phyloP scores from a whole-genome alignment of 1,140 invertebrate species.

The Phenacoccus solenopsis region DNA sequence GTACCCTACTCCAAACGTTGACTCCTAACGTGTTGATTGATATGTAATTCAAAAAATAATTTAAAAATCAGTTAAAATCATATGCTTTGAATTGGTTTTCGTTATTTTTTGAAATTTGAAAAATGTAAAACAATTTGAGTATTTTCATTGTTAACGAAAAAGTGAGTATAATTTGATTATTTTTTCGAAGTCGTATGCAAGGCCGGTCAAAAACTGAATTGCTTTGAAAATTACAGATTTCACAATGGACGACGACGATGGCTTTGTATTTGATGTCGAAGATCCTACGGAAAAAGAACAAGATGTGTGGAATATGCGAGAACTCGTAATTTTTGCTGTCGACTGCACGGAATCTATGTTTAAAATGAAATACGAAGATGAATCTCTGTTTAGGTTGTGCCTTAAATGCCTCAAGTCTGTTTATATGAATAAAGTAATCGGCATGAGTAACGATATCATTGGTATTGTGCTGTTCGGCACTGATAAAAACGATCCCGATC shows the following conservation, averaged over 20 bases:
- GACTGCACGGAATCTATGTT: constrained; percentile 20
- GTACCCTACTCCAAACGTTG: too few relatives aligned
- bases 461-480: constrained; percentile 21
- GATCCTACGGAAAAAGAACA: not conserved
- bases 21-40: too few relatives aligned
- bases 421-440: constrained; percentile 15
- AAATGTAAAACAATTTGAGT: too few relatives aligned
- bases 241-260: not conserved
- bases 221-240: too few relatives aligned
- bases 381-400: constrained; percentile 9
- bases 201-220: too few relatives aligned
- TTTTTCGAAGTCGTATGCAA: too few relatives aligned
- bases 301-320: constrained; percentile 15
- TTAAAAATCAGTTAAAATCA: too few relatives aligned
- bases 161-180: too few relatives aligned
- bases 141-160: too few relatives aligned
- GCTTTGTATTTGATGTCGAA: constrained; percentile 16
- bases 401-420: constrained; percentile 6
- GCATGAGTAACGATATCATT: constrained; percentile 15
- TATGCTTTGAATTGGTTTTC: too few relatives aligned
- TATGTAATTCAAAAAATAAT: too few relatives aligned
- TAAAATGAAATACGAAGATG: not conserved
- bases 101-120: too few relatives aligned
- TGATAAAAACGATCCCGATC: constrained; percentile 1
- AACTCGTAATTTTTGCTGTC: constrained; percentile 11